These are phyloP conservation scores for Syngnathus floridae DNA, from an alignment of 2,113 vertebrate species.

Conservation along the genomic window DNA sequence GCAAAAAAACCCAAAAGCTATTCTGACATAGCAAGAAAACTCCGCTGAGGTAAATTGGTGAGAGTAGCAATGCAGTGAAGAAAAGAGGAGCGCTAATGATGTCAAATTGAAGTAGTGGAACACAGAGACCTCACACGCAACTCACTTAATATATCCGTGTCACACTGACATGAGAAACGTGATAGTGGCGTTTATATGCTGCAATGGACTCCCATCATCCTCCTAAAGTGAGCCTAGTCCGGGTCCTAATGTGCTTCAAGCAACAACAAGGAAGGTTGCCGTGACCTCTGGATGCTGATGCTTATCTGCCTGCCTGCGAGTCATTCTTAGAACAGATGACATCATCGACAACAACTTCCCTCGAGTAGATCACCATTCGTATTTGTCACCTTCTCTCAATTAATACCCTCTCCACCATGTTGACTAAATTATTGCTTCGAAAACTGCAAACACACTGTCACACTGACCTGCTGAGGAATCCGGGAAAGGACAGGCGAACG, in stretches of 20 bases:
- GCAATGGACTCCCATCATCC: constrained; percentile 31
- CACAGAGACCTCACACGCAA: constrained; percentile 41
- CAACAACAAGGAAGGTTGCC: constrained; percentile 33
- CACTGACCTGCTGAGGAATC: constrained; percentile 84
- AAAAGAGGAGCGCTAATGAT: constrained; percentile 16
- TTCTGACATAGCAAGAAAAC: background rate
- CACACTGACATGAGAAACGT: constrained; percentile 53
- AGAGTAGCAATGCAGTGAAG: constrained; percentile 1
- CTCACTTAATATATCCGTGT: constrained; percentile 39
- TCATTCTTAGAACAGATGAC: constrained; percentile 1
- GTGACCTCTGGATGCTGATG: constrained; percentile 46
- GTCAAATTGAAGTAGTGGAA: constrained; percentile 13
- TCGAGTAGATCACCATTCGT: too few species aligned
- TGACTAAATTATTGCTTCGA: too few species aligned
- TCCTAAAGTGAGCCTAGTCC: constrained; percentile 21
- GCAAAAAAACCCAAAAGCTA: background rate
- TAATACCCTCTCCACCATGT: too few species aligned
- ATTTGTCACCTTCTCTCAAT: too few species aligned
- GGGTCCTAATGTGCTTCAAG: constrained; percentile 36
- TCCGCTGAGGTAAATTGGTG: background rate
- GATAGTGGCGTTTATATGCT: constrained; percentile 40
- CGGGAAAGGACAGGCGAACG: constrained; percentile 78
- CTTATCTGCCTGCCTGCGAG: constrained; percentile 12
- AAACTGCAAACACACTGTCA: background rate
- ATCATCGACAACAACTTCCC: background rate